Percentiles rank a stretch among this genome's conserved stretches.
Conservation (phyloP, 1,140 invertebrate genomes). For the Zaprionus tsacasi region DNA sequence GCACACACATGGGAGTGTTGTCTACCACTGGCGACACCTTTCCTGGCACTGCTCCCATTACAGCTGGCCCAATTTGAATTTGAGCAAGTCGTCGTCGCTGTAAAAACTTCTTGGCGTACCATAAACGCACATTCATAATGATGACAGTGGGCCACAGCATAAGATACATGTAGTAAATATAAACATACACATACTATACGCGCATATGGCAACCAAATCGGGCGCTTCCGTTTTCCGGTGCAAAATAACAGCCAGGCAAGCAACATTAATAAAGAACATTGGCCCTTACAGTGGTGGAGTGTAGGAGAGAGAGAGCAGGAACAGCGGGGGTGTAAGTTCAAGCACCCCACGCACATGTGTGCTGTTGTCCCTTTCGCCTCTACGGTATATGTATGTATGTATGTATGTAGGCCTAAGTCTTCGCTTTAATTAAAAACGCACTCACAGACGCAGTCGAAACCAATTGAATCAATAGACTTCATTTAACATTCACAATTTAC, state of each 20-base stretch:
- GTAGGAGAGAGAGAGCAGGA: background rate
- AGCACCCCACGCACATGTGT: constrained; percentile 47
- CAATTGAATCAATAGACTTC: constrained; percentile 72
- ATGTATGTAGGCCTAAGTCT: constrained; percentile 20
- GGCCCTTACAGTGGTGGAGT: constrained; percentile 27
- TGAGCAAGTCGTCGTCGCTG: constrained; percentile 22
- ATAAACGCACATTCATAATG: constrained; percentile 58
- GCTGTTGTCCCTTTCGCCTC: background rate
- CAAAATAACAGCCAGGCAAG: constrained; percentile 20
- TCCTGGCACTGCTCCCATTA: constrained; percentile 49
- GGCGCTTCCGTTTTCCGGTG: constrained; percentile 6
- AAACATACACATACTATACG: constrained; percentile 1
- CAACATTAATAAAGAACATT: constrained; percentile 23
- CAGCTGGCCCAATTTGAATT: constrained; percentile 41
- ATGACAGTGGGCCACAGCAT: constrained; percentile 56
- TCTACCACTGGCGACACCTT: constrained; percentile 58
- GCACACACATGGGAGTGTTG: constrained; percentile 8
- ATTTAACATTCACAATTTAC: constrained; percentile 47
- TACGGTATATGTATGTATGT: no score
- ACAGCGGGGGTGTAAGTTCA: constrained; percentile 35
- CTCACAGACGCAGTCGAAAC: constrained; percentile 52
- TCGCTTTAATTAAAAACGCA: constrained; percentile 71
- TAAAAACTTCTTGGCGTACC: constrained; percentile 31
- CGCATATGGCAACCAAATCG: constrained; percentile 8
- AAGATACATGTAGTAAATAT: constrained; percentile 61